Base-by-base conservation (phyloP, 2,888 invertebrate species). In the Diadromus collaris region DNA sequence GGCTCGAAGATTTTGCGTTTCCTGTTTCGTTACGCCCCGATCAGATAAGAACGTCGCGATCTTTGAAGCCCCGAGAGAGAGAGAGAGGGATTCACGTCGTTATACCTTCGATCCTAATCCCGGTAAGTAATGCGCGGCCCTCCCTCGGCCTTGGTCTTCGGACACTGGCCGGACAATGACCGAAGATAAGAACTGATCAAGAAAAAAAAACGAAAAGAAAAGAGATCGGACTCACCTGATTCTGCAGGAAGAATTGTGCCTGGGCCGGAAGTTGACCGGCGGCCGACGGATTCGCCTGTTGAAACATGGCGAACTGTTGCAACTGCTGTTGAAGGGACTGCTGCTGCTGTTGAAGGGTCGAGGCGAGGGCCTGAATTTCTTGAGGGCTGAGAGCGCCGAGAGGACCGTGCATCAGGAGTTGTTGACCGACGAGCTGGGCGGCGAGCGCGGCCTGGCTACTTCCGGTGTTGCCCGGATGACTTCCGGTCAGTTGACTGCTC, bases 191-290 rank as follows among this genome's bases (percentile, higher is more conserved):
- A 16, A 54, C 19, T n/a, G 29, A 65, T 13, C 46, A 16, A 60
- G 44, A 51, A 69, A 61, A 65, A 51, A 13, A 69, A 32, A 41
- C 48, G 61, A 54, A 65, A 70, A 13, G 44, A 44, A 61, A 21
- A 16, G 60, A 76, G 74, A 79, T 70, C 48, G 21, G 32, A 81
- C 78, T 61, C 88, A 95, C 95, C 93, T 95, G 95, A 91, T 95
- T 96, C 89, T 96, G 96, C 71, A 96, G 91, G 89, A 96, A 94
- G 88, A 95, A 95, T 88, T 95, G 96, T 27, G 95, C 93, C 85
- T 94, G 94, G 6, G 95, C 92, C 58, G 92, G 92, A 75, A 92
- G 86, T 84, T 92, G 91, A 38, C 91, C 89, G 41, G 91, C 90
- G 74, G 92, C 90, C 71, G 91, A 91, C 32, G 92, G 91, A 87